Percentiles rank a stretch among this genome's conserved stretches.
These are phyloP conservation scores for Perdita meconis DNA, from an alignment of 2,888 invertebrate species.

Conservation along the genomic window DNA sequence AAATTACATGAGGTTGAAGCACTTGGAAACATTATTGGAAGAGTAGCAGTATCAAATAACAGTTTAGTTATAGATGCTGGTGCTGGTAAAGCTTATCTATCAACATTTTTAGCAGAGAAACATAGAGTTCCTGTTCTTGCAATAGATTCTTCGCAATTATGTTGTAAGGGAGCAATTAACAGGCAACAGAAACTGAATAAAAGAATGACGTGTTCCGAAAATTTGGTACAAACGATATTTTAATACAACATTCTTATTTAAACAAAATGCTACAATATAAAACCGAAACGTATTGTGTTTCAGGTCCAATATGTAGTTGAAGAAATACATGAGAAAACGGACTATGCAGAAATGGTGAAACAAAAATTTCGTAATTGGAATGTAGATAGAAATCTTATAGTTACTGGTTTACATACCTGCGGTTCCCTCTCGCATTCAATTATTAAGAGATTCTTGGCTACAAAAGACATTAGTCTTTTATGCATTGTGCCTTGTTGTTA, in stretches of 20 bases:
- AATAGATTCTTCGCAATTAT: conserved; percentile 90
- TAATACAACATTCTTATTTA: neutral
- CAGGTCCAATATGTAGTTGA: conserved; percentile 76
- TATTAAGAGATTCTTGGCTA: conserved; percentile 88
- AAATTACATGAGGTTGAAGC: conserved; percentile 89
- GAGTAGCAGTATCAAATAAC: conserved; percentile 61
- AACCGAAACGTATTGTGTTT: conserved; percentile 38
- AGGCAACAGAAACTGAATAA: conserved; percentile 76
- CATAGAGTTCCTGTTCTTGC: conserved; percentile 91
- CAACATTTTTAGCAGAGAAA: conserved; percentile 88
- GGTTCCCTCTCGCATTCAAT: conserved; percentile 92
- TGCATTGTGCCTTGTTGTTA: conserved; percentile 95
- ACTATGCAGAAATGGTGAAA: conserved; percentile 74
- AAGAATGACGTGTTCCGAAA: conserved; percentile 32
- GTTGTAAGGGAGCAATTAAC: conserved; percentile 88
- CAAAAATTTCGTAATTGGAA: conserved; percentile 69
- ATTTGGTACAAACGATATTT: conserved; percentile 64
- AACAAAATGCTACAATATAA: neutral
- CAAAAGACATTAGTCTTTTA: conserved; percentile 86
- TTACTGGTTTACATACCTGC: conserved; percentile 94
- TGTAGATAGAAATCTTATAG: conserved; percentile 73
- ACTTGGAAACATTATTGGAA: conserved; percentile 71
- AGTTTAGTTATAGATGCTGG: conserved; percentile 90
- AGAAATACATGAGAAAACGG: conserved; percentile 76
- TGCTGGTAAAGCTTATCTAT: conserved; percentile 95